These are phyloP conservation scores for Tragopan temminckii DNA, from an alignment of 2,797 vertebrate species.

Conservation along the genomic window DNA sequence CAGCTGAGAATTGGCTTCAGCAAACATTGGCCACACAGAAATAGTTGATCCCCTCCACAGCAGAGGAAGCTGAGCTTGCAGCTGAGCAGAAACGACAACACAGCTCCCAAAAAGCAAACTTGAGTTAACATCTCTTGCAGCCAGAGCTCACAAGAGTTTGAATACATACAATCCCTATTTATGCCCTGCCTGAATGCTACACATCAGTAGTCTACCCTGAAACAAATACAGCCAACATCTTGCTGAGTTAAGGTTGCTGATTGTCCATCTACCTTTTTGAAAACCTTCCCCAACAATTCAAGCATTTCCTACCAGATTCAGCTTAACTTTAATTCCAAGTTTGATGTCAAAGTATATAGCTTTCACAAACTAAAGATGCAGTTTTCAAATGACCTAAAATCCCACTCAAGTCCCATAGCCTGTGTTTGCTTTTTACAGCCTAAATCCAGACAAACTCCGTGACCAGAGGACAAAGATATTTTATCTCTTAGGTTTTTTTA, in stretches of 20 bases:
- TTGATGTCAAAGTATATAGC: not conserved
- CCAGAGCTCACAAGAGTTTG: not conserved
- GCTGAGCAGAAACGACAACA: constrained; percentile 5
- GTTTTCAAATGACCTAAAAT: not conserved
- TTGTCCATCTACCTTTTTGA: not conserved
- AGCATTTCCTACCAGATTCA: not conserved
- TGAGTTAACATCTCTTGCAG: constrained; percentile 21
- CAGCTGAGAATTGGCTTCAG: constrained; percentile 15
- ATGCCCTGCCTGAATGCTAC: not conserved
- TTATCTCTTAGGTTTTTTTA: not conserved
- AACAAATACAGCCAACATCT: not conserved
- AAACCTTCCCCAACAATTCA: not conserved
- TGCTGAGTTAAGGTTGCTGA: not conserved
- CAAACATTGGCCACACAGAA: constrained; percentile 16
- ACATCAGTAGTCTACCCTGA: not conserved
- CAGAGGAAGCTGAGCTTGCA: not conserved
- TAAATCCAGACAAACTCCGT: not conserved
- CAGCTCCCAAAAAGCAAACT: not conserved
- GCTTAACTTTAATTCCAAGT: not conserved
- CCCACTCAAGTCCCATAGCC: not conserved
- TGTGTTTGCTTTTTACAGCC: not conserved
- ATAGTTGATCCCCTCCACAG: not conserved
- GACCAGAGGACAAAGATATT: not conserved
- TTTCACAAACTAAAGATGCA: not conserved
- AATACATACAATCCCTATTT: not conserved